Evolutionary conservation across 2,797 vertebrate genomes (phyloP), one percentile per base, ranked within the genome.

Genomic region (Hyperoplus lanceolatus): DNA sequence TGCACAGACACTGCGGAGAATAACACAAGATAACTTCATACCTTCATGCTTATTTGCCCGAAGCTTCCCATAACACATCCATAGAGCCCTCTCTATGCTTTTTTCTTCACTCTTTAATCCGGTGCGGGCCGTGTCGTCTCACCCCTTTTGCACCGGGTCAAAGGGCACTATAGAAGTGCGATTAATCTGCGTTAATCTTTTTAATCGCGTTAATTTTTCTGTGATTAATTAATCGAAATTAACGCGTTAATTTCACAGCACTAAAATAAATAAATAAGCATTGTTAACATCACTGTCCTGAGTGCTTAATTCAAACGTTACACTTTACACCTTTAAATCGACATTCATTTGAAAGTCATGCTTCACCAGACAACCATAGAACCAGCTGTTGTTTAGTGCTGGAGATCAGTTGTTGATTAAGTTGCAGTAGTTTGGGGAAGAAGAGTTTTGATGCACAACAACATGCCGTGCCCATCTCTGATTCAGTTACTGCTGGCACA

Each of bases 291-390:
- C 56, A 59, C 29, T 55, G 48, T 21, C 41, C 43, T 73, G 16
- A 43, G 39, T 0, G 21, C 38, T 74, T 29, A 51, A 50, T 51
- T 73, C 45, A 49, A n/a, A 9, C 53, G 16, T 55, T 4, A 18
- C 14, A 57, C 49, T 76, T 80, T 43, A 79, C 66, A 75, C 71
- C 12, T 78, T 54, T 68, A 43, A 49, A 50, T 43, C 21, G 15
- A 12, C 6, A 5, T 61, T 63, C 1, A 15, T 55, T 49, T 57
- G 55, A 55, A 73, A 49, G 10, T 71, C 14, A 57, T 56, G 56
- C 16, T 56, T 38, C 45, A 15, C 9, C n/a, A 46, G 15, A 29
- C 14, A 9, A 13, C 18, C 29, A 29, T 3, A 1, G 16, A 62
- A 46, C 41, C n/a, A 59, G 66, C 14, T 45, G 0, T 18, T 66